Conservation (phyloP, 2,888 invertebrate species). For the Plebejus melissa region DNA sequence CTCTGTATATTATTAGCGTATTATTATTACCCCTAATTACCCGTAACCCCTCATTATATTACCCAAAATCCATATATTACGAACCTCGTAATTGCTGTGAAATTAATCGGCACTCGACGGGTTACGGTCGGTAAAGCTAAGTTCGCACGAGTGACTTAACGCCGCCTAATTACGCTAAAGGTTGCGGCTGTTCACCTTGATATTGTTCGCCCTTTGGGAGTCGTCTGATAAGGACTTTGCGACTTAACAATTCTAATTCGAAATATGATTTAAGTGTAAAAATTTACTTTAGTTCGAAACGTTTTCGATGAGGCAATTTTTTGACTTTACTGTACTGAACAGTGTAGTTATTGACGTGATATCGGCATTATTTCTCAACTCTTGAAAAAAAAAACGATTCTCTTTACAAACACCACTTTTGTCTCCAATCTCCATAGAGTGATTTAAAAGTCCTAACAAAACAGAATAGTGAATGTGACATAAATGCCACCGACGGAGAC, state of each 20-base stretch:
- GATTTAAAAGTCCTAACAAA: conserved; percentile 8
- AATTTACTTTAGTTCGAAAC: not conserved
- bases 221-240: not conserved
- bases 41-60: not conserved
- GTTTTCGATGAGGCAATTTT: too few relatives aligned
- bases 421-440: not conserved
- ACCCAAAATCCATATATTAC: not conserved
- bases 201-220: not conserved
- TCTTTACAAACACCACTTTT: conserved; percentile 1
- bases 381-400: not conserved
- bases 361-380: not conserved
- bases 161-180: conserved; percentile 11
- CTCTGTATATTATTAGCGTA: not conserved
- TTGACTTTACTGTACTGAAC: too few relatives aligned
- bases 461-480: conserved; percentile 31
- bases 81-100: conserved; percentile 1
- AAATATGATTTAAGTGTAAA: not conserved
- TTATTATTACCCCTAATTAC: not conserved
- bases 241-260: not conserved
- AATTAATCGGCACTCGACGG: not conserved
- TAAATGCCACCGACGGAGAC: conserved; percentile 76
- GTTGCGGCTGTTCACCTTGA: not conserved
- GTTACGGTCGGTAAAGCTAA: not conserved
- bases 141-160: conserved; percentile 12
- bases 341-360: not conserved